Base-by-base conservation (phyloP, 1,140 invertebrate species). In the Protaetia brevitarsis region DNA sequence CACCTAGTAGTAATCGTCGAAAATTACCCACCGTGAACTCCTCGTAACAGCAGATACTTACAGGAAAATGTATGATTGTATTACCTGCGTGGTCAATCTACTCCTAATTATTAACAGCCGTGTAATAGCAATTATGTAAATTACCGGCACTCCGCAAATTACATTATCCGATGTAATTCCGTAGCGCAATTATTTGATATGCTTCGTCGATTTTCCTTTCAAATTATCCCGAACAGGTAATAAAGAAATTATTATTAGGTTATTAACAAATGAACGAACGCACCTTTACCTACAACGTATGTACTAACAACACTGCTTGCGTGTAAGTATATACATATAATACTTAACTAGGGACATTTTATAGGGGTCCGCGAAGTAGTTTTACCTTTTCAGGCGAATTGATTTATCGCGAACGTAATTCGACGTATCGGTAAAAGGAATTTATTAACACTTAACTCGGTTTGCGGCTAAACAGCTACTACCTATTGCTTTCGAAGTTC, bases 241-340 rank as follows among this genome's bases (percentile, higher is more conserved):
- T 51, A 51, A 51, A 51, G 41, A 19, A 51, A 51, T 51, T 51
- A 51, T 51, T 16, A 51, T 51, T 51, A 51, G 41, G 41, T 51
- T 51, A 51, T 51, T 51, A 51, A 19, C 16, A 51, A 51, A 51
- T 51, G 41, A 51, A 51, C 41, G 19, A 51, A 23, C 16, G 41
- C 41, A 10, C 41, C 10, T 10, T 23, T 51, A 16, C 16, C 16
- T 23, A 3, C 8, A 10, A 23, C 41, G 1, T 13, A 51, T n/a
- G n/a, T n/a, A n/a, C n/a, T n/a, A n/a, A n/a, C n/a, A n/a, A n/a
- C n/a, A n/a, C n/a, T n/a, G n/a, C n/a, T n/a, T n/a, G n/a, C n/a
- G n/a, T n/a, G n/a, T n/a, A n/a, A n/a, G n/a, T n/a, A n/a, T n/a
- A n/a, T n/a, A n/a, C n/a, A n/a, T n/a, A n/a, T n/a, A n/a, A n/a